phyloP scores from a whole-genome alignment of 2,797 vertebrate genomes.

The Micrastur ruficollis region DNA sequence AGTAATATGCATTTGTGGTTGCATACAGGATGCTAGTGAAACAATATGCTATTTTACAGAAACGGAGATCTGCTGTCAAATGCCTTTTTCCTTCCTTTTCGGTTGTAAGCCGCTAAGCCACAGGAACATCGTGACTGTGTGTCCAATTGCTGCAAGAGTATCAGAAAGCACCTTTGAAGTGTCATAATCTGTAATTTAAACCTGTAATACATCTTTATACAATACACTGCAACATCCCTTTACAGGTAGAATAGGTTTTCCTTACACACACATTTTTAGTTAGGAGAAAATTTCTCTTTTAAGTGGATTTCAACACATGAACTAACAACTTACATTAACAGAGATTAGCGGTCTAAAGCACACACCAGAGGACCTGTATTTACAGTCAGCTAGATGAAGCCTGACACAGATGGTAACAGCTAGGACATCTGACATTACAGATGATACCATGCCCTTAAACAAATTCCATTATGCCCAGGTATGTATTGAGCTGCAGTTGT shows the following conservation, averaged over 20 bases:
- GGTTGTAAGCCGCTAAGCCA: background rate
- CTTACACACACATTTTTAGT: background rate
- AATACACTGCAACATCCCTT: background rate
- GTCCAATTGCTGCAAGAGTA: background rate
- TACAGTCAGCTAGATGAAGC: background rate
- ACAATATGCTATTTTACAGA: background rate
- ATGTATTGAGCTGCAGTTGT: background rate
- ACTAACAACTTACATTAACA: background rate
- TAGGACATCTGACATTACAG: conserved; percentile 27
- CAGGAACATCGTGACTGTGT: background rate
- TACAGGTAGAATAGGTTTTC: background rate
- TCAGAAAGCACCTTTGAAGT: background rate
- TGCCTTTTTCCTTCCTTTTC: background rate
- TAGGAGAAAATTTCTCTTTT: background rate
- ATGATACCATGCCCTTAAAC: background rate
- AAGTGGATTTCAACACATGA: background rate
- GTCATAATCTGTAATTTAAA: background rate
- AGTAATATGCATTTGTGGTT: background rate
- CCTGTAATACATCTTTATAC: background rate
- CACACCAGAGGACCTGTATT: background rate
- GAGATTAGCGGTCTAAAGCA: background rate
- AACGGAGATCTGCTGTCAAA: background rate
- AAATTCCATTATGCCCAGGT: conserved; percentile 15
- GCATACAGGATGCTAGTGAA: background rate
- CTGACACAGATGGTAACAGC: background rate